phyloP scores from a whole-genome alignment of 2,797 vertebrate species.

The Molossus alvarezi region DNA sequence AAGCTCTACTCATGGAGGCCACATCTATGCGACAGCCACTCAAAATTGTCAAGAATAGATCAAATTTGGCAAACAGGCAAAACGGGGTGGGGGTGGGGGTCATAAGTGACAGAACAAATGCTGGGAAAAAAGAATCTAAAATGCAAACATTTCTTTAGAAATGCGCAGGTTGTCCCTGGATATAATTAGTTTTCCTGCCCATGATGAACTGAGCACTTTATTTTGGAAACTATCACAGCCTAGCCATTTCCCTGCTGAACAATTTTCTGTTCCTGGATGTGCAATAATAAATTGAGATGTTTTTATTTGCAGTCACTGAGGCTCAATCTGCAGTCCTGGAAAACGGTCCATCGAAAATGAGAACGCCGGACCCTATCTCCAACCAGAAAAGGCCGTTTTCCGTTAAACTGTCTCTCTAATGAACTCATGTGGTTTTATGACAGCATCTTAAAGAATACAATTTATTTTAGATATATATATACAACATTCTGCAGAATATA shows the following conservation, averaged over 20 bases:
- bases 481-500: background rate
- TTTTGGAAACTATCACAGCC: constrained; percentile 65
- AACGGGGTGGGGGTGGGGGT: background rate
- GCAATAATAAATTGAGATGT: constrained; percentile 4
- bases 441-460: background rate
- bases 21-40: background rate
- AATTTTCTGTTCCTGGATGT: constrained; percentile 28
- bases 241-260: constrained; percentile 13
- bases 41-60: background rate
- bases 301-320: constrained; percentile 53
- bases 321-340: constrained; percentile 4
- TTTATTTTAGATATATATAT: background rate
- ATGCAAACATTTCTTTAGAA: background rate
- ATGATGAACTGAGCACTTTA: background rate
- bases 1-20: background rate
- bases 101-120: background rate
- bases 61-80: background rate
- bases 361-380: background rate
- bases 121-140: background rate
- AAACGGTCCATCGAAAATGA: background rate
- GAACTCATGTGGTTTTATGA: background rate
- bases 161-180: background rate
- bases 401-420: background rate
- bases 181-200: background rate
- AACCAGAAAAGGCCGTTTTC: background rate